A percentile compares a stretch with the other conserved stretches of the same genome.
phyloP scores from a whole-genome alignment of 1,140 invertebrate genomes.

The Diorhabda elongata region DNA sequence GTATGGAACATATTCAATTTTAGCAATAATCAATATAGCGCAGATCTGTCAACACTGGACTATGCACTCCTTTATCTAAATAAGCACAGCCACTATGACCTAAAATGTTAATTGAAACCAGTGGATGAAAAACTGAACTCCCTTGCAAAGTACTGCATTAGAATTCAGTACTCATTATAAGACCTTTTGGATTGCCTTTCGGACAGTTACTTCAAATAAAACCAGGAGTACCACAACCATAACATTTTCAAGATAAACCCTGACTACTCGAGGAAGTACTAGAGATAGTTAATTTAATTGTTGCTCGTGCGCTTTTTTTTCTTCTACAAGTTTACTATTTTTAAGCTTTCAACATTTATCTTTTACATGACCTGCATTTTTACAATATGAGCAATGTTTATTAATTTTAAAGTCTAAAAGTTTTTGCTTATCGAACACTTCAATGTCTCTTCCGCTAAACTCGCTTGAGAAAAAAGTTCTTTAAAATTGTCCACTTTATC shows the following conservation, averaged over 20 bases:
- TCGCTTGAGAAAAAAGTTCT: not conserved
- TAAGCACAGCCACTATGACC: not conserved
- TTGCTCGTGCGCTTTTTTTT: not conserved
- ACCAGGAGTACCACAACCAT: slow-evolving; percentile 9
- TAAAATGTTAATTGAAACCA: slow-evolving; percentile 2
- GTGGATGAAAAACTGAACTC: not conserved
- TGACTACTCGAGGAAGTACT: not conserved
- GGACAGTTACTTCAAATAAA: slow-evolving; percentile 13
- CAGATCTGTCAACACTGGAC: not conserved
- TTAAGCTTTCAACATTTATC: slow-evolving; percentile 1
- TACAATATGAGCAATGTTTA: slow-evolving; percentile 8
- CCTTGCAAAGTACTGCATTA: not conserved
- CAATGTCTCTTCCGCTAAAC: slow-evolving; percentile 9
- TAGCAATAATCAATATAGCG: not conserved
- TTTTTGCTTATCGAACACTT: not conserved
- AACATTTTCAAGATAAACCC: slow-evolving; percentile 3
- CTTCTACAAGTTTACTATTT: not conserved
- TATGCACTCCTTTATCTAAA: slow-evolving; percentile 9
- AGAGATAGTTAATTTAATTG: not conserved
- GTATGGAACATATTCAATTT: not conserved
- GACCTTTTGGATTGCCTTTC: not conserved
- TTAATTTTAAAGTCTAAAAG: slow-evolving; percentile 3
- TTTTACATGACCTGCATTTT: slow-evolving; percentile 5
- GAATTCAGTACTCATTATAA: not conserved
- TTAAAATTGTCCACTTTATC: slow-evolving; percentile 18